phyloP scores from a whole-genome alignment of 2,113 vertebrate species.

The Calypte anna region DNA sequence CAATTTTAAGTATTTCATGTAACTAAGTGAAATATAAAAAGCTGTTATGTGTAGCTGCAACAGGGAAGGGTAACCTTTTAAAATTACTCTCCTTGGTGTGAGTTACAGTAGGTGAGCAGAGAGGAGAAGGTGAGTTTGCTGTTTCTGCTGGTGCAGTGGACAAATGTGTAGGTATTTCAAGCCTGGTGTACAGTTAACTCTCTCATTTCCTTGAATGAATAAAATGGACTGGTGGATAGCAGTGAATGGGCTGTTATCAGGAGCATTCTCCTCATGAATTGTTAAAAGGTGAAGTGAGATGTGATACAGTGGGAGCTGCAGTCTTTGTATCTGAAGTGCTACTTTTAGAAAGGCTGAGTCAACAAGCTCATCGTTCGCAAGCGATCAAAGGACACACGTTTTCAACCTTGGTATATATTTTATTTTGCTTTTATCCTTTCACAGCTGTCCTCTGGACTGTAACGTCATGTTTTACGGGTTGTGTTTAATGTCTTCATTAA shows the following conservation, averaged over 20 bases:
- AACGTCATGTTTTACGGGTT: background rate
- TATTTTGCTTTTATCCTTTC: background rate
- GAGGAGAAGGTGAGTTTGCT: background rate
- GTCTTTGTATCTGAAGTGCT: slow-evolving; percentile 19
- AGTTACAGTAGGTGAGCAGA: background rate
- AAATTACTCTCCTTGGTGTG: background rate
- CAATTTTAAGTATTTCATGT: background rate
- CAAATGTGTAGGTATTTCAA: background rate
- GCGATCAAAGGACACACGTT: background rate
- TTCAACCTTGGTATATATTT: slow-evolving; percentile 46
- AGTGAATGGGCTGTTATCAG: background rate
- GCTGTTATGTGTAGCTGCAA: background rate
- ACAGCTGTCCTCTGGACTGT: background rate
- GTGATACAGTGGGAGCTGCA: background rate
- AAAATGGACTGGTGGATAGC: background rate
- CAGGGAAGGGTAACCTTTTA: background rate
- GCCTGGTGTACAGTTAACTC: background rate
- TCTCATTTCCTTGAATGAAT: background rate
- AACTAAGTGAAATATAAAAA: background rate
- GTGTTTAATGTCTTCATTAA: background rate
- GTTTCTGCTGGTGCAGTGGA: background rate
- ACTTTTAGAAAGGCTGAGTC: slow-evolving; percentile 71
- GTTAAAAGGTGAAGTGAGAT: background rate
- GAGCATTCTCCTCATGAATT: background rate
- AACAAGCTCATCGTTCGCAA: background rate